Base-by-base conservation (phyloP, 2,113 vertebrate genomes). In the Meles meles region DNA sequence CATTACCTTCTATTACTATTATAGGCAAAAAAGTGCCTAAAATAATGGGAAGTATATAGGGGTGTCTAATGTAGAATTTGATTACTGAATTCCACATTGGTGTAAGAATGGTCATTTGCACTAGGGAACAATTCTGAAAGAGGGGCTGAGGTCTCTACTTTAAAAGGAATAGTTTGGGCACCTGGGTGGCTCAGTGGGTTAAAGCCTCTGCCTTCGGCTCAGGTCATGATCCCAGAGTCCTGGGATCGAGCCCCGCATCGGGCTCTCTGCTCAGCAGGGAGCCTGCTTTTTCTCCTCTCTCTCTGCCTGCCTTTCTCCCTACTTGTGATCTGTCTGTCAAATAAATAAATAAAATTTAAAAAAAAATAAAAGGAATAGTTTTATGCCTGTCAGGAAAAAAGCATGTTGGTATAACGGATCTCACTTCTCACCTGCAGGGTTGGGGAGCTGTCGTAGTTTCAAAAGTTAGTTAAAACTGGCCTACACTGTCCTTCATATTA, bases 381-480 rank as follows among this genome's bases (percentile, higher is more conserved):
- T 57, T 57, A 44, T 47, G 10, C 2, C 61, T 37, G 25, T 72
- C 37, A 71, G 34, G 29, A 85, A 61, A 52, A 31, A 79, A 84
- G 34, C 14, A 63, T 63, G 29, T 74, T 90, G 72, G 44, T 15
- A 25, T 42, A 47, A 14, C 3, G n/a, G n/a, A 25, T 37, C 11
- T 85, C 25, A 29, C 25, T 87, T 94, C 42, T 61, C 21, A 80
- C 6, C 27, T 76, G 37, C 9, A 87, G 31, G 21, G 10, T 59
- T 88, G 71, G 34, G 42, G 11, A 12, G 72, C 86, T 69, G 31
- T 86, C n/a, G 42, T 49, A 37, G 65, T 79, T 96, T 65, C 92
- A 84, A 97, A 96, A 77, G 14, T 34, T 92, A 69, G 25, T 92
- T 83, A 95, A 97, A 80, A 76, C 69, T 90, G 20, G 55, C 81